phyloP scores from a whole-genome alignment of 2,113 vertebrate species.

The Tupaia chinensis region DNA sequence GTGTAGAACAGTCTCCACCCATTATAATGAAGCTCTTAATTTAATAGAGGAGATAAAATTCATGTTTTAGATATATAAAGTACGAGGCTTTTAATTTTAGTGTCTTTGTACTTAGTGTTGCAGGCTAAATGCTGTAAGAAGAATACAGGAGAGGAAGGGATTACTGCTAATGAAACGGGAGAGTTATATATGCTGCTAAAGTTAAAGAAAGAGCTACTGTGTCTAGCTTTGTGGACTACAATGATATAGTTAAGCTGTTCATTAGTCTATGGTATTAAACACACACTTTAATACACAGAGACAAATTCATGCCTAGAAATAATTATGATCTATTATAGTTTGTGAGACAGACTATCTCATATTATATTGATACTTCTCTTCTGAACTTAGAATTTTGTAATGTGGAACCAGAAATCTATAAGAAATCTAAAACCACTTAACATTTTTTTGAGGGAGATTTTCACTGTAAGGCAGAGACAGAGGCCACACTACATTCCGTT shows the following conservation, averaged over 20 bases:
- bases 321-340: not conserved
- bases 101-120: not conserved
- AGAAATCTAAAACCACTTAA: conserved; percentile 25
- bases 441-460: not conserved
- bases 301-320: conserved; percentile 37
- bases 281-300: conserved; percentile 9
- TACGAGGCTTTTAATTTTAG: conserved; percentile 9
- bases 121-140: not conserved
- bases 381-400: conserved; percentile 36
- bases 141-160: not conserved
- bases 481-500: too few species aligned
- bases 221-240: not conserved
- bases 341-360: not conserved
- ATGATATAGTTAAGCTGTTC: conserved; percentile 11
- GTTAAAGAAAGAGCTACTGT: not conserved
- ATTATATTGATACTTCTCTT: not conserved
- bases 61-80: not conserved
- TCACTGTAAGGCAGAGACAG: too few species aligned
- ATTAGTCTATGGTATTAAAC: conserved; percentile 29
- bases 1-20: not conserved
- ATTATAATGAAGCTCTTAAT: conserved; percentile 15
- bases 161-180: not conserved
- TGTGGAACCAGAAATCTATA: conserved; percentile 22
- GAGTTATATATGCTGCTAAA: not conserved
- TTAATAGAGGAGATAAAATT: not conserved